These are phyloP conservation scores for Tarsius wallacei DNA, from an alignment of 2,797 vertebrate genomes.

Conservation along the genomic window DNA sequence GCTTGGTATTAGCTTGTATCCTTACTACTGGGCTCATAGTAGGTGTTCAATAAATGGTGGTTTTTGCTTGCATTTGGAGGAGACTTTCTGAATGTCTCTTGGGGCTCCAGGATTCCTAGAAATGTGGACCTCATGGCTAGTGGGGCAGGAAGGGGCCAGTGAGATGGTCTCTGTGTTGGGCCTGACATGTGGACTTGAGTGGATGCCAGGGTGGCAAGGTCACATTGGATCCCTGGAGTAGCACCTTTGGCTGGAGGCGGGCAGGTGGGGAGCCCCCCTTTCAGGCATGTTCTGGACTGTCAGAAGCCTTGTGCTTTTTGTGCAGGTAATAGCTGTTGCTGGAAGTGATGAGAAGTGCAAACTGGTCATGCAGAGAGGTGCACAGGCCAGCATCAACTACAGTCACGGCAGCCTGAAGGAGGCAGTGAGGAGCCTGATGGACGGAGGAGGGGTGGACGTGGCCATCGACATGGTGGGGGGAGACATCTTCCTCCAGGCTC, in stretches of 20 bases:
- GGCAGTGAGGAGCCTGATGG: constrained; percentile 74
- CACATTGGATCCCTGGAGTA: neutral
- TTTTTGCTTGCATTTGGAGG: constrained; percentile 25
- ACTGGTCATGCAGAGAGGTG: constrained; percentile 65
- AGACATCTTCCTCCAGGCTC: constrained; percentile 79
- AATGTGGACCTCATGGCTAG: neutral
- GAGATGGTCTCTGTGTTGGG: neutral
- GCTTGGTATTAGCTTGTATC: neutral
- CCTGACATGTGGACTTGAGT: neutral
- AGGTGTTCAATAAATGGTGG: neutral
- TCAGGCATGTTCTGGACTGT: neutral
- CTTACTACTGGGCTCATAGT: neutral
- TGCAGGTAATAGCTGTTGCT: constrained; percentile 72
- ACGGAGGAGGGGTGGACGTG: neutral
- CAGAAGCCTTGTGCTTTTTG: neutral
- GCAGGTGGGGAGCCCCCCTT: neutral
- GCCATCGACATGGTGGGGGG: constrained; percentile 69
- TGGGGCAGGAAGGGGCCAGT: neutral
- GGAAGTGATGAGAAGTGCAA: constrained; percentile 65
- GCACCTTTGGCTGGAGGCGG: neutral
- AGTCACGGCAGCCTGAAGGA: constrained; percentile 79
- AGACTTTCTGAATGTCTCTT: neutral
- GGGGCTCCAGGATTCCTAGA: neutral
- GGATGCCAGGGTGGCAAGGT: neutral
- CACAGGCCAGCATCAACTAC: constrained; percentile 64